Conservation (phyloP, 2,797 vertebrate species). For the Rhynchonycteris naso region DNA sequence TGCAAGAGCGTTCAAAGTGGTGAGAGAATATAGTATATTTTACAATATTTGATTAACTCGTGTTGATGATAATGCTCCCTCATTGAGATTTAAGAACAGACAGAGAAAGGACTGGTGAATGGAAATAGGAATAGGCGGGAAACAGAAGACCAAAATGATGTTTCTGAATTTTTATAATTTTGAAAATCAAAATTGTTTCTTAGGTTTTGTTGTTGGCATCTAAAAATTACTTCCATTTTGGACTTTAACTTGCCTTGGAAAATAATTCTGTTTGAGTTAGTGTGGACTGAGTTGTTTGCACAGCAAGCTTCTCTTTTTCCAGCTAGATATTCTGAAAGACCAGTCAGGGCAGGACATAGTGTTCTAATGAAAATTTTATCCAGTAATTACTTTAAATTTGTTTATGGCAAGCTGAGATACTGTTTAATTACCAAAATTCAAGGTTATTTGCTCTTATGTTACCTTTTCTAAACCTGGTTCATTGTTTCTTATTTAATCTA, state of each 20-base stretch:
- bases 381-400: background rate
- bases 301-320: background rate
- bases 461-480: background rate
- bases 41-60: background rate
- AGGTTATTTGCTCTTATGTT: slow-evolving; percentile 18
- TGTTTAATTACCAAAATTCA: slow-evolving; percentile 19
- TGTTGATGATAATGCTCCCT: background rate
- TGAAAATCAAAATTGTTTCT: background rate
- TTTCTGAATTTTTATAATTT: background rate
- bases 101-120: background rate
- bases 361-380: slow-evolving; percentile 26
- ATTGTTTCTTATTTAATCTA: background rate
- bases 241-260: background rate
- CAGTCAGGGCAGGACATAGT: background rate
- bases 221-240: slow-evolving; percentile 1
- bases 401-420: background rate
- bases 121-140: background rate
- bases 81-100: background rate
- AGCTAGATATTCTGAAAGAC: background rate
- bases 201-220: background rate
- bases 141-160: background rate
- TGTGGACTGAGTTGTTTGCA: background rate
- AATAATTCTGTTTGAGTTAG: background rate
- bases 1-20: slow-evolving; percentile 92
- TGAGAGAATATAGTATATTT: slow-evolving; percentile 77